Base-by-base conservation (phyloP, 2,113 vertebrate genomes). In the Amblyopsis rosae region DNA sequence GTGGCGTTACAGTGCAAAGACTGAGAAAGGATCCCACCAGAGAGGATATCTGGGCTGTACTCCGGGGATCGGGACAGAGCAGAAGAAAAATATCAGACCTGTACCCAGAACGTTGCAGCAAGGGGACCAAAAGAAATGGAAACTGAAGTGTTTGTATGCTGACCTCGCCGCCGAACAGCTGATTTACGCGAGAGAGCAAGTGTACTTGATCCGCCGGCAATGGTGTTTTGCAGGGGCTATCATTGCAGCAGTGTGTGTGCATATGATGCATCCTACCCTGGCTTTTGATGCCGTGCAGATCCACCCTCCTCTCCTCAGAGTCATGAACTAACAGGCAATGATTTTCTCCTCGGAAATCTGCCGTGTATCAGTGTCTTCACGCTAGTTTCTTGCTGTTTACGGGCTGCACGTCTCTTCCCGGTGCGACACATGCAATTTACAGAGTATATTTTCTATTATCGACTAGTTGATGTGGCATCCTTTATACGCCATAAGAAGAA, bases 201-300 rank as follows among this genome's bases (percentile, higher is more conserved):
- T 91, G 86, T 93, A 93, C 89, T 91, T 86, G 83, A 87, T 83
- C 91, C 88, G 90, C 91, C 88, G 90, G 87, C 89, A 88, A 91
- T 91, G 88, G 67, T 80, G 87, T 89, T 89, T 77, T 81, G 81
- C 79, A 77, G 86, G 88, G 84, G 84, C 90, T 93, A 92, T 94
- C 92, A 94, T 94, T 95, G 95, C 95, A 96, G 94, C 95, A 95
- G 94, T 92, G 89, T 93, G 90, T 92, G 90, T 92, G 88, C 94
- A 90, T 95, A 95, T 94, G 94, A 96, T 95, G 95, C 93, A 94
- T 94, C 95, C 94, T 92, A 93, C 92, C 92, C 87, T 91, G 95
- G 93, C 93, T 94, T 94, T 93, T 90, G 93, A 93, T 95, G 95
- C 94, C 93, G 95, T 93, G 93, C 95, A 93, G 94, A 96, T 95